These are phyloP conservation scores for Raphicerus campestris DNA, from an alignment of 2,113 vertebrate genomes.

Conservation along the genomic window DNA sequence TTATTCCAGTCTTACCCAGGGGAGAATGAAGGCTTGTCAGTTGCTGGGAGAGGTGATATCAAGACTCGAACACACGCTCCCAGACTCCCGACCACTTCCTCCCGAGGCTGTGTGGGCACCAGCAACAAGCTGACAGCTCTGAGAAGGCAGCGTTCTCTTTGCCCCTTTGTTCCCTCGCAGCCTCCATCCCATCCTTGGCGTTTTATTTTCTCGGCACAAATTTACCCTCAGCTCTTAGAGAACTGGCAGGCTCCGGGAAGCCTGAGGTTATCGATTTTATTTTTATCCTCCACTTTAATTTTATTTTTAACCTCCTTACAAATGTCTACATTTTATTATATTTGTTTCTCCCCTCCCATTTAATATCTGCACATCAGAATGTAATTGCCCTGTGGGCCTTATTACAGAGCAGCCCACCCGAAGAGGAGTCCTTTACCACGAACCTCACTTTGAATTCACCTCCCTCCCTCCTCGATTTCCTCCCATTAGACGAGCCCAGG, in stretches of 20 bases:
- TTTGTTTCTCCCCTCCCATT: conserved; percentile 3
- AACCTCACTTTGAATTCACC: background rate
- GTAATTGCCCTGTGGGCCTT: background rate
- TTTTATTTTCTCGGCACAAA: background rate
- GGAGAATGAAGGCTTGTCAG: background rate
- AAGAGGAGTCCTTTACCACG: background rate
- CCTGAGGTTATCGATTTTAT: background rate
- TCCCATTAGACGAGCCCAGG: background rate
- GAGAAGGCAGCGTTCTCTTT: background rate
- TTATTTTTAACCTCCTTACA: conserved; percentile 36
- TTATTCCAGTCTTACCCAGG: background rate
- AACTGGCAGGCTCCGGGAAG: background rate
- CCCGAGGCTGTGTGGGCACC: fast-evolving
- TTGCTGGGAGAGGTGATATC: background rate
- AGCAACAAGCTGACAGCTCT: fast-evolving
- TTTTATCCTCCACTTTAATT: background rate
- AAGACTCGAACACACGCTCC: background rate
- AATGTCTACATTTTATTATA: conserved; percentile 46
- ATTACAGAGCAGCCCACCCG: background rate
- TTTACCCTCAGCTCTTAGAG: background rate
- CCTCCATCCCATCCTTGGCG: background rate
- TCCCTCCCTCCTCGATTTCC: background rate
- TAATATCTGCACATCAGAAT: conserved; percentile 30
- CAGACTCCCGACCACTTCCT: background rate
- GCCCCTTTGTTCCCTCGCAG: background rate